phyloP scores from a whole-genome alignment of 2,113 vertebrate species.

The Heterochromis multidens region DNA sequence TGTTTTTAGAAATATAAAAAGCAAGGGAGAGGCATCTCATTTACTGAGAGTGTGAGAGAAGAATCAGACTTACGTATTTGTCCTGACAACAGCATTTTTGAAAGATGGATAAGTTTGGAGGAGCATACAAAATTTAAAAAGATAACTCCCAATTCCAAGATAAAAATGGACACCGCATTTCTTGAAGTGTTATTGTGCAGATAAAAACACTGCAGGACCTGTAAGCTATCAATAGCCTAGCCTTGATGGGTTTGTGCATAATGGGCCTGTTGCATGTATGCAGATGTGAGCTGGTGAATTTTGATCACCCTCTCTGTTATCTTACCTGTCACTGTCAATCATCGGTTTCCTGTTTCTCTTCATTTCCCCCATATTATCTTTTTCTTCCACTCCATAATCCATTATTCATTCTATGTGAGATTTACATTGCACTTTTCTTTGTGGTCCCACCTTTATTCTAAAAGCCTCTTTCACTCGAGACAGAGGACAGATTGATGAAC shows the following conservation, averaged over 20 bases:
- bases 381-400: conserved; percentile 21
- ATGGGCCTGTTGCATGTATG: conserved; percentile 28
- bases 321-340: conserved; percentile 55
- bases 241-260: conserved; percentile 35
- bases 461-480: conserved; percentile 16
- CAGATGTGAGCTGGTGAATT: conserved; percentile 27
- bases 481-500: conserved; percentile 49
- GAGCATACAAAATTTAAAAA: neutral
- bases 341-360: conserved; percentile 18
- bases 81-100: conserved; percentile 8
- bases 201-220: neutral
- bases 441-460: neutral
- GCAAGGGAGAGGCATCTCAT: neutral
- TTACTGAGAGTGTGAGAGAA: neutral
- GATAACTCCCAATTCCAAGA: neutral
- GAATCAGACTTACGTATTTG: conserved; percentile 7
- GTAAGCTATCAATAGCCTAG: conserved; percentile 14
- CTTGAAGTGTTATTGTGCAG: conserved; percentile 5
- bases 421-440: conserved; percentile 14
- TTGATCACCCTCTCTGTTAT: conserved; percentile 41
- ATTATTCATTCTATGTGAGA: conserved; percentile 42
- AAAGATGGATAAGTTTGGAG: conserved; percentile 10
- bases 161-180: conserved; percentile 10
- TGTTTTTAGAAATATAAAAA: conserved; percentile 3
- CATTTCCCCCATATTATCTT: conserved; percentile 16